These are phyloP conservation scores for Leucopsar rothschildi DNA, from an alignment of 2,113 vertebrate genomes.

Conservation along the genomic window DNA sequence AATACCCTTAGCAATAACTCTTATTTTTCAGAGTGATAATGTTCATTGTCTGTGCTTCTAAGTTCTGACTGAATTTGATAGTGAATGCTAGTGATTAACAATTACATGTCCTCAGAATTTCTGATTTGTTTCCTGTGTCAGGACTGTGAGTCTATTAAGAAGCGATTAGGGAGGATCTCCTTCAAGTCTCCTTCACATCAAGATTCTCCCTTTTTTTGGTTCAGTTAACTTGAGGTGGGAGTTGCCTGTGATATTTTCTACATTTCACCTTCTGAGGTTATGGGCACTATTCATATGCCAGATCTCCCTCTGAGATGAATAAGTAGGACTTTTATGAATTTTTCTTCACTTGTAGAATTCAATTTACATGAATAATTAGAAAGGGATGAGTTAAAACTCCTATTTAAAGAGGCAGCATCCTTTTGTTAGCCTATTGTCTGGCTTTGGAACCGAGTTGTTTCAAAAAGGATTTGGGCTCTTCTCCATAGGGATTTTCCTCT, in stretches of 20 bases:
- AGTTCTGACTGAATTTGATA: constrained; percentile 58
- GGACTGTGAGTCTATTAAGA: constrained; percentile 74
- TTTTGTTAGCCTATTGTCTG: constrained; percentile 1
- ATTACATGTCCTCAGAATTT: constrained; percentile 73
- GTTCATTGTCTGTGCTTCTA: constrained; percentile 59
- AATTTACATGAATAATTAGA: constrained; percentile 81
- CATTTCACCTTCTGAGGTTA: constrained; percentile 80
- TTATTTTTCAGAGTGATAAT: constrained; percentile 27
- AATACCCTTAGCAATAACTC: neutral
- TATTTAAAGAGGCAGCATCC: constrained; percentile 47
- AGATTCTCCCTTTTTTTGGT: constrained; percentile 79
- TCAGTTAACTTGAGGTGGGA: constrained; percentile 81
- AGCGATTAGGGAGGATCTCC: constrained; percentile 77
- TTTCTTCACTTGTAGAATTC: constrained; percentile 80
- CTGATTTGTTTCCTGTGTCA: constrained; percentile 76
- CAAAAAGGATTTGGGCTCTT: neutral
- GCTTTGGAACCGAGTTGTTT: neutral
- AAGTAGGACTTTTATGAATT: constrained; percentile 81
- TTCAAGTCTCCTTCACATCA: constrained; percentile 81
- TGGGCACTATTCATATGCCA: constrained; percentile 77
- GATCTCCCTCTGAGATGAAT: constrained; percentile 78
- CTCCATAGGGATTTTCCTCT: constrained; percentile 7
- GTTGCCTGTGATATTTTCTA: constrained; percentile 80
- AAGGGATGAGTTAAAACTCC: constrained; percentile 58
- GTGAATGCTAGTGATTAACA: constrained; percentile 72